These are phyloP conservation scores for Drosophila infuscata DNA, from an alignment of 2,888 invertebrate species.

Conservation along the genomic window DNA sequence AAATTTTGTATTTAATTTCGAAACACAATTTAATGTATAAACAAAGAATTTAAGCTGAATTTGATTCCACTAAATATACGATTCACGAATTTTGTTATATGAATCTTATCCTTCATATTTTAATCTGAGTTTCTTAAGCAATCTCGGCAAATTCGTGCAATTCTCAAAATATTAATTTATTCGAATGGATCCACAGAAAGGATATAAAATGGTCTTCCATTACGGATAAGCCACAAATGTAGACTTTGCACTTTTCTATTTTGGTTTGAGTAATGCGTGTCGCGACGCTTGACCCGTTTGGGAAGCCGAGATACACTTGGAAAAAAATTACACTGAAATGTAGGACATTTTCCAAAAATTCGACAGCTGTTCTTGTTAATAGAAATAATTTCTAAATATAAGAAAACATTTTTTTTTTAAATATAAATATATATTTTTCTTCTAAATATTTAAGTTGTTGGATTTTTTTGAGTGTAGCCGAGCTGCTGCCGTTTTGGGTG, in stretches of 20 bases:
- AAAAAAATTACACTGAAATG: not conserved
- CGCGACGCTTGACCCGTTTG: slow-evolving; percentile 35
- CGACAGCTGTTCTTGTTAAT: not conserved
- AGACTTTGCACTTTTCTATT: slow-evolving; percentile 20
- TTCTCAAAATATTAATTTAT: not conserved
- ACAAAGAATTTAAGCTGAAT: not conserved
- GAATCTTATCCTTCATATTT: not conserved
- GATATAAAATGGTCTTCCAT: not conserved
- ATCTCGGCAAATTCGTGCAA: not conserved
- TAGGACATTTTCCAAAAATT: accelerated
- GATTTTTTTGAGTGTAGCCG: not conserved
- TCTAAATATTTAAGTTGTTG: not conserved
- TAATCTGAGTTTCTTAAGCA: not conserved
- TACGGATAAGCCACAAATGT: slow-evolving; percentile 30
- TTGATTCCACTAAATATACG: not conserved
- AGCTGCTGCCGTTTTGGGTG: slow-evolving; percentile 16
- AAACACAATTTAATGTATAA: not conserved
- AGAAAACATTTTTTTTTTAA: not conserved
- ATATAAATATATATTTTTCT: not conserved
- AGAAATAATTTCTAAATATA: not conserved
- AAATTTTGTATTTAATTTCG: not conserved
- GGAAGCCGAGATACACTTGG: not conserved
- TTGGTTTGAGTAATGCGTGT: not conserved
- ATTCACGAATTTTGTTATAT: not conserved
- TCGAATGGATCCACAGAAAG: slow-evolving; percentile 1